Percentiles rank a stretch among this genome's conserved stretches.
Evolutionary conservation across 2,113 vertebrate species (phyloP).

Genomic region (Tupaia tana): DNA sequence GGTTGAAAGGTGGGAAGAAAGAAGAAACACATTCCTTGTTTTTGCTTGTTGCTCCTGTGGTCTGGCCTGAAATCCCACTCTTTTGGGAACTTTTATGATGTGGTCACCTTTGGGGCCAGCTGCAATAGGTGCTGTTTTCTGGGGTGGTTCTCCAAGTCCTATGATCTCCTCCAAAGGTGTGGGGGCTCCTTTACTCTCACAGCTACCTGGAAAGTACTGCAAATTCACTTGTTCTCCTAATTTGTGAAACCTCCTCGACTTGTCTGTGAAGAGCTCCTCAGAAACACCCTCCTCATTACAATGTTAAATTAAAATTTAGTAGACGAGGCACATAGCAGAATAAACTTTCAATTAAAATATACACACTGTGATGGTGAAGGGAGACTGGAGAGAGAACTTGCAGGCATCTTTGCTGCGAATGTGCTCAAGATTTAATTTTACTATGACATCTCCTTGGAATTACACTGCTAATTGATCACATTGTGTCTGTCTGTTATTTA

Average conservation of each 20-base stretch:
- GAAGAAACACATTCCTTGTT: rapidly evolving
- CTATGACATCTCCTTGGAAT: slow-evolving; percentile 87
- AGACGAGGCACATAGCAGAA: slow-evolving; percentile 83
- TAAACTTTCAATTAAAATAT: slow-evolving; percentile 86
- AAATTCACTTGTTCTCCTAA: slow-evolving; percentile 50
- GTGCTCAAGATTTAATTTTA: slow-evolving; percentile 84
- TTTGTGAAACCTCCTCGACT: slow-evolving; percentile 69
- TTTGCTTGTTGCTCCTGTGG: neutral
- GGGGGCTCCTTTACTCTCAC: neutral
- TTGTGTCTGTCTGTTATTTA: slow-evolving; percentile 90
- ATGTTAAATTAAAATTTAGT: slow-evolving; percentile 84
- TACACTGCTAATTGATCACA: slow-evolving; percentile 88
- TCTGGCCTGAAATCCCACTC: neutral
- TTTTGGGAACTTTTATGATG: neutral
- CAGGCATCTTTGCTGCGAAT: slow-evolving; percentile 72
- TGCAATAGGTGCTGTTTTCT: neutral
- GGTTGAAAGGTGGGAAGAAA: neutral
- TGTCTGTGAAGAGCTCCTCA: slow-evolving; percentile 60
- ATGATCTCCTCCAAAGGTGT: neutral
- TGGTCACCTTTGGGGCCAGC: neutral
- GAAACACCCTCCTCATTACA: slow-evolving; percentile 78
- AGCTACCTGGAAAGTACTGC: neutral
- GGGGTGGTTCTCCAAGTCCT: neutral
- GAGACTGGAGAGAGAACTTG: slow-evolving; percentile 83
- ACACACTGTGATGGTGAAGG: slow-evolving; percentile 76